Evolutionary conservation across 2,113 vertebrate species (phyloP), one percentile per base, ranked within the genome.

Genomic region (Hiodon tergisus): DNA sequence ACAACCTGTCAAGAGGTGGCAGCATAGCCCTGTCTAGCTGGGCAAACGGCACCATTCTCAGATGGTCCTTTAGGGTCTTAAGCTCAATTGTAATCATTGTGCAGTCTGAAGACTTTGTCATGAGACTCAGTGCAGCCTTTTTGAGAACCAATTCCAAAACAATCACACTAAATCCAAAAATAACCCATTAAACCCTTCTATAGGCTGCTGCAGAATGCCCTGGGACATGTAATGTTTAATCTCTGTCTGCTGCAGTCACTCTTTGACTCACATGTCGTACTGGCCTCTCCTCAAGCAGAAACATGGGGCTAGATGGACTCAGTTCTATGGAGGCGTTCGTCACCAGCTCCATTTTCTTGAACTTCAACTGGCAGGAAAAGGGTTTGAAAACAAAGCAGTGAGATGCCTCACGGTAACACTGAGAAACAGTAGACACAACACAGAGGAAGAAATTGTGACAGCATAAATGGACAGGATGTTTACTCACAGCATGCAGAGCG

Each of bases 51-150:
- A 16, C 79, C 79, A 83, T 58, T 72, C 52, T 70, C 89, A 69
- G 79, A 75, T 85, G 91, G 88, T 89, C 88, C 89, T 90, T 88
- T 89, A 82, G 89, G 89, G 90, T 88, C 91, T 86, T 90, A 70
- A 87, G 90, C 88, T 86, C 89, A 54, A 69, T 80, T 75, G 16
- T 75, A 48, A 5, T 74, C 50, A 76, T 63, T 31, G 7, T 83
- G 71, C 76, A 73, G 72, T 83, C 51, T 58, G 77, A 76, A 16
- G 60, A 77, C 60, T 80, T 71, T 11, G 75, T 58, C 50, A 68
- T 69, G 50, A 70, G 65, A 66, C 10, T 59, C 11, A 14, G 3
- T 13, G 48, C 53, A 67, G 66, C 58, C 0, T 62, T 11, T n/a
- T 3, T 47, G 60, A 8, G 9, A 68, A 69, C 17, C 10, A 8